Evolutionary conservation across 2,113 vertebrate genomes (phyloP), one percentile per base, ranked within the genome.

Genomic region (Protobothrops flavoviridis): DNA sequence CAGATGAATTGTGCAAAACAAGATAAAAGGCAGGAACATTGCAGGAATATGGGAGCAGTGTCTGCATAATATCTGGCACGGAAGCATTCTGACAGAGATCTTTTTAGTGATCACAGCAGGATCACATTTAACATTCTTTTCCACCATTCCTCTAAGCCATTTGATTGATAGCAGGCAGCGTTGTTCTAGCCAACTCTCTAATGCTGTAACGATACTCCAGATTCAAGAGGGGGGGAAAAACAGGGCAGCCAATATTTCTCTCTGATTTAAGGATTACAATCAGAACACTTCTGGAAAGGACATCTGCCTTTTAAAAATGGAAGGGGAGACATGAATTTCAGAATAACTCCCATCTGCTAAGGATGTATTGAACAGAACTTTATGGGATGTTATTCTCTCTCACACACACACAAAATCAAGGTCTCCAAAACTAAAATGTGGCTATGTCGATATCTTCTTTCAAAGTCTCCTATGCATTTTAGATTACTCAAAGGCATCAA

Each of bases 21-120:
- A 96, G 95, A 96, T 95, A 93, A 96, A 96, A 95, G 92, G 88
- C 95, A 85, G 29, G 93, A 92, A 94, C 53, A 56, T 52, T 57
- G 91, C 20, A 45, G 91, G 91, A 55, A 90, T 29, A 89, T 10
- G 93, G 91, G 45, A 96, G 57, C 93, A 91, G 95, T 81, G 92
- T 92, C 94, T 96, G 95, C 94, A 94, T 93, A 95, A 92, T 96
- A 96, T 93, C 91, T 92, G 93, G 85, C 92, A 95, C 94, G 89
- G 94, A 95, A 96, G 92, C 64, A n/a, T 55, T 86, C 91, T 64
- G 94, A 95, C 74, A 90, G 91, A 81, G 95, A 93, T 89, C 92
- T 94, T 87, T 92, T 55, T 94, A 92, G 88, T 55, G 0, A 95
- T 96, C 96, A 95, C 97, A 97, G 96, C 94, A 95, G 95, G 96